A percentile compares a stretch with the other conserved stretches of the same genome.
Evolutionary conservation across 2,113 vertebrate genomes (phyloP).

Genomic region (Dolichallabes microphthalmus): DNA sequence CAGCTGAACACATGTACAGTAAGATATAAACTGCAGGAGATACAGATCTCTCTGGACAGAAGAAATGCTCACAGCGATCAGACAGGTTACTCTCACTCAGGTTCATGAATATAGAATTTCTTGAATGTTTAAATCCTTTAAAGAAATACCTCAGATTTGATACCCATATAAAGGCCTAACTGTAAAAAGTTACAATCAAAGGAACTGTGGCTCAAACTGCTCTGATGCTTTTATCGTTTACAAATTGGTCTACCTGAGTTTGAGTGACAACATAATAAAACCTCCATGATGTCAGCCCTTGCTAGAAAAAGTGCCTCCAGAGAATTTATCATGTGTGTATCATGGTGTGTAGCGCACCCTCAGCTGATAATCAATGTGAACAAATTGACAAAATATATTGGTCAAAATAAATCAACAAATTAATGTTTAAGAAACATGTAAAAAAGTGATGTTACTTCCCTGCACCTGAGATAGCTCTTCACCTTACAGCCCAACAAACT

Average conservation of each 20-base stretch:
- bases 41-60: not conserved
- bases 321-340: not conserved
- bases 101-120: not conserved
- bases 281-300: not conserved
- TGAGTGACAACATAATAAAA: not conserved
- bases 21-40: not conserved
- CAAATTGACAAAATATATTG: no score
- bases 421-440: no score
- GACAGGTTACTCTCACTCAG: not conserved
- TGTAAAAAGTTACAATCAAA: not conserved
- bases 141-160: not conserved
- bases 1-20: slow-evolving; percentile 37
- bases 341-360: not conserved
- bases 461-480: no score
- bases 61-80: not conserved
- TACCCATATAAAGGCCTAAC: not conserved
- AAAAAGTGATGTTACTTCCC: no score
- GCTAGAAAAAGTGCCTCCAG: not conserved
- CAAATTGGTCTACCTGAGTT: not conserved
- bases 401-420: no score
- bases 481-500: no score
- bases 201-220: not conserved
- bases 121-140: not conserved
- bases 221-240: not conserved
- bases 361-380: no score